Conservation (phyloP, 1,140 invertebrate genomes). For the Drosophila parabipectinata region DNA sequence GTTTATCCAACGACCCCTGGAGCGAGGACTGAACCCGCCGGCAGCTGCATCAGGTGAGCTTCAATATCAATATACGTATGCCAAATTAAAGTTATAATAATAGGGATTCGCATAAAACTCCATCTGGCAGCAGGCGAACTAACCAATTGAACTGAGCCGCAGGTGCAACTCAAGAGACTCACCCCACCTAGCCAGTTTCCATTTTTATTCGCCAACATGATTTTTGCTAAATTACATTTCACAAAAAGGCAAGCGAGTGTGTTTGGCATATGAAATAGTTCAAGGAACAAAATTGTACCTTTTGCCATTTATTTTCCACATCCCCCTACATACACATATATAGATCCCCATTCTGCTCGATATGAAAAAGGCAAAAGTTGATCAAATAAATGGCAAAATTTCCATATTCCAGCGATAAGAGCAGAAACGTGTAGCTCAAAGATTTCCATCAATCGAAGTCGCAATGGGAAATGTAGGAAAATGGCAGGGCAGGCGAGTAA, state of each 20-base stretch:
- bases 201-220: slow-evolving; percentile 78
- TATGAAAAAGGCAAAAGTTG: slow-evolving; percentile 79
- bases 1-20: slow-evolving; percentile 39
- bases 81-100: slow-evolving; percentile 59
- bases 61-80: slow-evolving; percentile 28
- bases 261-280: slow-evolving; percentile 76
- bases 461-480: slow-evolving; percentile 19
- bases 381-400: slow-evolving; percentile 81
- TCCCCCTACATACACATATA: not conserved
- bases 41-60: slow-evolving; percentile 69
- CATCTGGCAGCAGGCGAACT: slow-evolving; percentile 48
- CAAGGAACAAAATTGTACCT: slow-evolving; percentile 56
- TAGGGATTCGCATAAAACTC: slow-evolving; percentile 47
- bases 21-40: slow-evolving; percentile 2
- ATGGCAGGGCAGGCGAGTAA: slow-evolving; percentile 41
- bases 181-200: slow-evolving; percentile 30
- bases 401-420: slow-evolving; percentile 78
- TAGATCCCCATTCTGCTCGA: slow-evolving; percentile 31
- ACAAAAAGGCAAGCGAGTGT: slow-evolving; percentile 9
- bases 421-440: slow-evolving; percentile 69
- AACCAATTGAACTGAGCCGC: slow-evolving; percentile 64
- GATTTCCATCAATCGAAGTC: slow-evolving; percentile 66
- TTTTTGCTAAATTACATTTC: slow-evolving; percentile 74
- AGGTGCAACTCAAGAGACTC: slow-evolving; percentile 56
- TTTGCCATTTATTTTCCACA: slow-evolving; percentile 71